Evolutionary conservation across 1,140 invertebrate species (phyloP), one percentile per base, ranked within the genome.

Genomic region (Pseudomyrmex sp.): DNA sequence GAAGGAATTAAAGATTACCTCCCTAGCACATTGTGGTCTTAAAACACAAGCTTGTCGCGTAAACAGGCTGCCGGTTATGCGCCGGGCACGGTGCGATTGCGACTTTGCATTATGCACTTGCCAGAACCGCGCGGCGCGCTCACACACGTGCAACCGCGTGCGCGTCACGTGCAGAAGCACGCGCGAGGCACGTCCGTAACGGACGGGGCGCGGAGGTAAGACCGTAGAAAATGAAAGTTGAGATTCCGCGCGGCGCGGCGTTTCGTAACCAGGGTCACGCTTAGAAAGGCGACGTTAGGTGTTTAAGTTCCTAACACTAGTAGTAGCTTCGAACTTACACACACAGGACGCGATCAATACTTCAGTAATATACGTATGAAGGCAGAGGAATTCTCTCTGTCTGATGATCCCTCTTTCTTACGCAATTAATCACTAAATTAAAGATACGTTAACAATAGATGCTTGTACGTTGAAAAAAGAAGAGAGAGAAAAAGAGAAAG

Each of bases 151-250:
- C 10, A 15, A 63, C 52, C 72, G 80, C 70, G 72, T 70, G 63
- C 44, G 12, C n/a, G 85, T 88, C 87, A 89, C 87, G 87, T 89
- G 88, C 85, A 86, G 26, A 63, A 86, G 80, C 88, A 88, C 84
- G 87, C 79, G 80, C 84, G 46, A 58, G 54, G 83, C 72, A 62
- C 70, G 62, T 69, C 84, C 23, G 50, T 54, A 46, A 10, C 79
- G 35, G 35, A 7, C 54, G 52, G 69, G 44, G 79, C 59, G 63
- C 73, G 69, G 23, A 73, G 72, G 69, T 69, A 76, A 56, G 72
- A 85, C 56, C 20, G 59, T 82, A 85, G 88, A 89, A 89, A 89
- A 89, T 89, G 88, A 89, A 89, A 89, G 88, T 89, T 76, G 82
- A 86, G 88, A 89, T 89, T 89, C 88, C 88, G 80, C 82, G 75